Evolutionary conservation across 2,888 invertebrate genomes (phyloP).

Genomic region (Chouioia cunea): DNA sequence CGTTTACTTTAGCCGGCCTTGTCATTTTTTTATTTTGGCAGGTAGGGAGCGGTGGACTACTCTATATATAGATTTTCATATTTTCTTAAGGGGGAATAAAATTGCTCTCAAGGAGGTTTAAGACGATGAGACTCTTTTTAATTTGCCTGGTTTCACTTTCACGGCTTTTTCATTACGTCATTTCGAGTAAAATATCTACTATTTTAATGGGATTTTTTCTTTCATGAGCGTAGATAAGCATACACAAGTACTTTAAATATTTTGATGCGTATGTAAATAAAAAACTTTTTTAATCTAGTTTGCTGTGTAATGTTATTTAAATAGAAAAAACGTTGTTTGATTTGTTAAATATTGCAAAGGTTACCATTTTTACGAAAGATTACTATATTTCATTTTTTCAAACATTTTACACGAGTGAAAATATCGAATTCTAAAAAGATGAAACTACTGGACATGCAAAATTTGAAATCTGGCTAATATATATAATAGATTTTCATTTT

Average conservation of each 20-base stretch:
- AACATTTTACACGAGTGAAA: too few species aligned
- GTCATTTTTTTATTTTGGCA: background rate
- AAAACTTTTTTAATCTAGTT: background rate
- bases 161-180: constrained; percentile 39
- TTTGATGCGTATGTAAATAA: background rate
- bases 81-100: constrained; percentile 29
- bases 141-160: constrained; percentile 41
- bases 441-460: too few species aligned
- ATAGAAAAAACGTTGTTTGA: too few species aligned
- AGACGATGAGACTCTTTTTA: constrained; percentile 34
- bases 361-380: too few species aligned
- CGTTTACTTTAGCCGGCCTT: constrained; percentile 35
- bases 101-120: constrained; percentile 18
- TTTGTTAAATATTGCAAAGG: background rate
- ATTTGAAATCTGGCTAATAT: too few species aligned
- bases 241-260: constrained; percentile 4
- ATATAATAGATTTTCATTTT: too few species aligned
- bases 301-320: background rate
- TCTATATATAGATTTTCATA: constrained; percentile 41
- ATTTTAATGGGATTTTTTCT: constrained; percentile 38
- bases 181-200: constrained; percentile 11
- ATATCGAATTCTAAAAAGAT: too few species aligned
- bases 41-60: background rate
- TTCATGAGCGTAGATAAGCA: constrained; percentile 29
- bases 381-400: too few species aligned